Base-by-base conservation (phyloP, 2,888 invertebrate genomes). In the Idaea dimidiata region DNA sequence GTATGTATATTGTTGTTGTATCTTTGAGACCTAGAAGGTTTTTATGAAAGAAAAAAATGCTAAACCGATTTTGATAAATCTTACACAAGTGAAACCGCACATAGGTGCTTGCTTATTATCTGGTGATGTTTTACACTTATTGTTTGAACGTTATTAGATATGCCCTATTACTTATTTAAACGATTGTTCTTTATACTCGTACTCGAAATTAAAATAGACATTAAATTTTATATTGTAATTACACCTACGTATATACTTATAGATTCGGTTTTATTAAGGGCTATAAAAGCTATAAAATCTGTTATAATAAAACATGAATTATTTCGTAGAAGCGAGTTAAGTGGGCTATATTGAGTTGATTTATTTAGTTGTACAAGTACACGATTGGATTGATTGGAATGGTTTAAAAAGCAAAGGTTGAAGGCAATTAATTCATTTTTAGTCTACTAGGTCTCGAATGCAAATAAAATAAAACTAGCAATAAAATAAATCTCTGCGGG, bases 191-290 rank as follows among this genome's bases (percentile, higher is more conserved):
- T n/a, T n/a, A n/a, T 24, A 24, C 43, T 32, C 32, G 10, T 32
- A 8, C 43, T 43, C 10, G 43, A 43, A 0, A 43, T 43, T 43
- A 43, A 43, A 43, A 10, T 56, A 2, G 14, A 18, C 56, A 56
- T 56, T 17, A 56, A 56, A 56, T 17, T 56, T 14, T 56, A 43
- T 43, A 43, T 43, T 18, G 10, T 56, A 56, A 56, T 18, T 56
- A 14, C 18, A 56, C 18, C 18, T 18, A 56, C 56, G 10, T 18
- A 56, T 10, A 43, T 43, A 43, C 43, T 43, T 43, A 43, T 43
- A 43, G 14, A 17, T 56, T 17, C 10, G 56, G 56, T 56, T 56
- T 56, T 56, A 56, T 56, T 56, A 56, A 56, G 17, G 18, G 56
- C 18, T 56, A 56, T 56, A 17, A 56, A 56, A 56, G 17, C 18